These are phyloP conservation scores for Tethya wilhelma DNA, from an alignment of 37 sponge, comb jelly and placozoan species.

Conservation along the genomic window DNA sequence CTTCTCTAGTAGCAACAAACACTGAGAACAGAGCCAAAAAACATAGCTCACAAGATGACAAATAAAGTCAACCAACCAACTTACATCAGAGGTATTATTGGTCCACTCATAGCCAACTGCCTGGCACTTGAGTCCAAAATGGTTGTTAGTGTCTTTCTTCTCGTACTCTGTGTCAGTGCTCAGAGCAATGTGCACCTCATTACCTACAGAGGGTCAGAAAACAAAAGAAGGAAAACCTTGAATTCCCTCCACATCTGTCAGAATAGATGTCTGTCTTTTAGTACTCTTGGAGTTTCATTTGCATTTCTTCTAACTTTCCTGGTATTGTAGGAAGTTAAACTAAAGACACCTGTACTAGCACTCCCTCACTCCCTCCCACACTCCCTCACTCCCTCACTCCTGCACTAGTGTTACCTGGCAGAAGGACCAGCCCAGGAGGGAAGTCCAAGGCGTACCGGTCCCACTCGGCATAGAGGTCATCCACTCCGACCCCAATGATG, in stretches of 20 bases:
- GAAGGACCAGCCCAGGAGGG: constrained; percentile 67
- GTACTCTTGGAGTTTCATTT: too few species aligned
- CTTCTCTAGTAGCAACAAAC: constrained; percentile 77
- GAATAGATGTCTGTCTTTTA: too few species aligned
- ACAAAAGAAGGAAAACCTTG: background rate
- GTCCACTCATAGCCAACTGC: constrained; percentile 91
- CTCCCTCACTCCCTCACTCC: too few species aligned
- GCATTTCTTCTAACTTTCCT: too few species aligned
- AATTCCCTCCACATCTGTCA: background rate
- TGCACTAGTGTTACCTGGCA: constrained; percentile 73
- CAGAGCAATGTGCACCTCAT: constrained; percentile 78
- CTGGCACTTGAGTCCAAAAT: constrained; percentile 89
- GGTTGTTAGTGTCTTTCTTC: constrained; percentile 83
- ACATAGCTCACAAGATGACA: background rate
- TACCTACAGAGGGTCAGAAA: constrained; percentile 43
- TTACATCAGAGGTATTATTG: constrained; percentile 48
- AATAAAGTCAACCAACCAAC: background rate
- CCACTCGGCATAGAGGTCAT: constrained; percentile 67
- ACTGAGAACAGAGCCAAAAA: constrained; percentile 27
- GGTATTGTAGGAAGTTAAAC: too few species aligned
- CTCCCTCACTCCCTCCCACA: background rate
- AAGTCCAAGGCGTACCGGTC: constrained; percentile 43
- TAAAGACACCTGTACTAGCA: background rate
- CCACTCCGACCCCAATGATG: constrained; percentile 32
- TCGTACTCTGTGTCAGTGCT: constrained; percentile 90